A percentile compares a stretch with the other conserved stretches of the same genome.
These are phyloP conservation scores for Lagocephalus sceleratus DNA, from an alignment of 2,797 vertebrate genomes.

Conservation along the genomic window DNA sequence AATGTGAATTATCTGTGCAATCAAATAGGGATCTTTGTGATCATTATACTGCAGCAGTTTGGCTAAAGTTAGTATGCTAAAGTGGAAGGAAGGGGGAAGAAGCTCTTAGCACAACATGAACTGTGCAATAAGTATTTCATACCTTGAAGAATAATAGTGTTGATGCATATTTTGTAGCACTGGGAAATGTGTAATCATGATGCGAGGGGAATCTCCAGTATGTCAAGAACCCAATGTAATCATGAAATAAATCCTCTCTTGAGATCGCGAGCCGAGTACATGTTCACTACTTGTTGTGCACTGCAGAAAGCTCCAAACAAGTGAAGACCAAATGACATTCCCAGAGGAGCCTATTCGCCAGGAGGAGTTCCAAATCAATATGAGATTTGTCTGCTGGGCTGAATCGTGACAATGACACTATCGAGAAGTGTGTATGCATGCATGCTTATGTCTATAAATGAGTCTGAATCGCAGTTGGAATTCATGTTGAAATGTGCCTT, in stretches of 20 bases:
- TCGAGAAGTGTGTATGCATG: conserved; percentile 3
- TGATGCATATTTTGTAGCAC: too few species aligned
- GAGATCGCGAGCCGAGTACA: not conserved
- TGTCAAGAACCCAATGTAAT: not conserved
- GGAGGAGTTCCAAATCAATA: conserved; percentile 4
- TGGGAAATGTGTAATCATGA: too few species aligned
- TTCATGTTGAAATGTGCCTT: conserved; percentile 41
- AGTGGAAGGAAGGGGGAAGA: too few species aligned
- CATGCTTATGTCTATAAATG: not conserved
- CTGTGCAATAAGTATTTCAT: too few species aligned
- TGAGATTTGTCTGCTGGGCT: conserved; percentile 10
- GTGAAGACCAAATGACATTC: not conserved
- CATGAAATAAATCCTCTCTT: not conserved
- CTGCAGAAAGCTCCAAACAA: conserved; percentile 4
- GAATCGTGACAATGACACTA: conserved; percentile 2
- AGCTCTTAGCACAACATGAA: too few species aligned
- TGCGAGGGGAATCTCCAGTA: not conserved
- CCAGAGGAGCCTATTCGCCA: not conserved
- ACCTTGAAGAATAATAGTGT: too few species aligned
- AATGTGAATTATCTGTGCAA: conserved; percentile 51
- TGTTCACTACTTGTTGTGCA: not conserved
- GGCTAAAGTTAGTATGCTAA: too few species aligned
- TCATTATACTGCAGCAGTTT: too few species aligned
- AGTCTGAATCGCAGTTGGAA: conserved; percentile 17
- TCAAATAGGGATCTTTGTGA: conserved; percentile 38